Base-by-base conservation (phyloP, 2,113 vertebrate genomes). In the Edolisoma coerulescens region DNA sequence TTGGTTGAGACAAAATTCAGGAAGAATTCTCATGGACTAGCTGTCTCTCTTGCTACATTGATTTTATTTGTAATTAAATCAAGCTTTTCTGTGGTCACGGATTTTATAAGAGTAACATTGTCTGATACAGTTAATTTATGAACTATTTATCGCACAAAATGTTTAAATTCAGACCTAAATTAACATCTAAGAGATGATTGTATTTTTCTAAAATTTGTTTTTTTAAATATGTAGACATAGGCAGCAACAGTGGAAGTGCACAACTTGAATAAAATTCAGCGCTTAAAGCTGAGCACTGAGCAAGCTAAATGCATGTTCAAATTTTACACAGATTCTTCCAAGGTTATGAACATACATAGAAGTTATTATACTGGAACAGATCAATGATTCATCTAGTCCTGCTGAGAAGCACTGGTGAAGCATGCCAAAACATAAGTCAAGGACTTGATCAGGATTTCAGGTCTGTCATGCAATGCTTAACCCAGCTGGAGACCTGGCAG, bases 321-420 rank as follows among this genome's bases (percentile, higher is more conserved):
- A 70, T 95, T 61, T 68, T 96, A 24, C 42, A 64, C 54, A 63
- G 61, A 52, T 91, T 93, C 60, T 93, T 96, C 79, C 65, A 88
- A 95, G 82, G 26, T 95, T 93, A 80, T 95, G 76, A 93, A 50
- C 90, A 70, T 92, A 67, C 74, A 30, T 45, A 87, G 87, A 73
- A 92, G 77, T 96, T 90, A 73, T n/a, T 96, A 92, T 92, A 59
- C 88, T 95, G 93, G 92, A 96, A 96, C 95, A 97, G 87, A 88
- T 92, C 93, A 90, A 27, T 95, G 91, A 95, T 95, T 95, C 94
- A 77, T 94, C 77, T 79, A 80, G 70, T 87, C 95, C 91, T 96
- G 92, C 93, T 97, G 91, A 87, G 94, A 93, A 92, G 53, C 39
- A 44, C 63, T 89, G 60, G 44, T 83, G 37, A 84, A 79, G 44